Base-by-base conservation (phyloP, 2,888 invertebrate genomes). In the Drosophila cracens region DNA sequence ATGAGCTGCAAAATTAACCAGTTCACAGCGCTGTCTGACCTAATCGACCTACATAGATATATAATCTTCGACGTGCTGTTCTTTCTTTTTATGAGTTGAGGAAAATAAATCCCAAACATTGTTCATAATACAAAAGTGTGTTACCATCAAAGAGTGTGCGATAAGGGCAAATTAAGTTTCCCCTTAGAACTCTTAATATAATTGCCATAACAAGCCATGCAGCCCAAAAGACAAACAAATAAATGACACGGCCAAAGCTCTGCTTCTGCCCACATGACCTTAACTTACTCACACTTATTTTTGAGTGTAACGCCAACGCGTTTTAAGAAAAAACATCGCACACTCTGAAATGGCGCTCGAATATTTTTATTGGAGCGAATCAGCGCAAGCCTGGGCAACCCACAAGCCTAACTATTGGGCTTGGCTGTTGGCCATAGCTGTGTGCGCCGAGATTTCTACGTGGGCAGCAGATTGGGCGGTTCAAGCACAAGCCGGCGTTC, bases 401-500 rank as follows among this genome's bases (percentile, higher is more conserved):
- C 62, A 60, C 67, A 62, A 69, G 75, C 71, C 43, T 74, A 87
- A 76, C 88, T 77, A 85, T 89, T 88, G 90, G 87, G 67, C 74
- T 76, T 66, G 70, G 59, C 13, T 57, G 18, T 25, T 54, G 36
- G 46, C 46, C 18, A 18, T 18, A 25, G 25, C 25, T 48, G 63
- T 25, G 46, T 46, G 31, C 58, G 21, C 6, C 56, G 38, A 46
- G 46, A 1, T 25, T 29, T 18, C 34, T 62, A 74, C 70, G 83
- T 81, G 75, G 81, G 81, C 53, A 31, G 69, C 3, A 43, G 74
- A 66, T 29, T 59, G 68, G 70, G 74, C 74, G 74, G 69, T 48
- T n/a, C 40, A 25, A 60, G 36, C 46, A 29, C 69, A 31, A 46
- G 3, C 68, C 52, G 62, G 61, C 36, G 21, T 74, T 46, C 51